A percentile compares a stretch with the other conserved stretches of the same genome.
Conservation (phyloP, 30 jellyfish, hydroid and myxozoan species). For the Aurelia coerulea region DNA sequence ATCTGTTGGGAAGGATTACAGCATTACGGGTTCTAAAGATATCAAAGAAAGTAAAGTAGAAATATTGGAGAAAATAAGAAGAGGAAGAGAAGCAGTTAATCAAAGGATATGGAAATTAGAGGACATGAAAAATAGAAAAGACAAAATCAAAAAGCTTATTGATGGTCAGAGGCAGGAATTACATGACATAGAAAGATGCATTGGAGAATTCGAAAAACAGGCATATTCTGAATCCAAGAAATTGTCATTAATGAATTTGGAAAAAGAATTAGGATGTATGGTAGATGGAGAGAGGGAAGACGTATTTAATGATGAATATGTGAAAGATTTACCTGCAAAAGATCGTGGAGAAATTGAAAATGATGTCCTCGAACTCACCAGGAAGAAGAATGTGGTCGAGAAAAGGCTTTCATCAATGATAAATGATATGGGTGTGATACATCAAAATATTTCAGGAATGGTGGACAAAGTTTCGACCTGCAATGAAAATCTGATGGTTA, state of each 20-base stretch:
- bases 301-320: not conserved
- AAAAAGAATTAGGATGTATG: not conserved
- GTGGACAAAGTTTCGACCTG: conserved; percentile 3
- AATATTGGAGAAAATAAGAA: not conserved
- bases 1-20: not conserved
- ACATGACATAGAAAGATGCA: too few relatives aligned
- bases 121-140: not conserved
- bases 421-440: not conserved
- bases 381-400: not conserved
- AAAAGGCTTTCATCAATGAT: not conserved
- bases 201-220: too few relatives aligned
- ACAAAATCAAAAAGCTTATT: not conserved
- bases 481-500: too few relatives aligned
- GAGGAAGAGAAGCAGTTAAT: not conserved
- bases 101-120: not conserved
- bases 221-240: too few relatives aligned
- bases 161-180: too few relatives aligned
- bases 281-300: not conserved
- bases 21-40: not conserved
- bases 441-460: not conserved
- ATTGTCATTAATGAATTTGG: not conserved
- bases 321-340: not conserved
- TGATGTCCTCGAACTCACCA: not conserved
- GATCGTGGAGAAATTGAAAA: not conserved
- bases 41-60: not conserved